Evolutionary conservation across 2,888 invertebrate genomes (phyloP).

Genomic region (Acholoe squamosa): DNA sequence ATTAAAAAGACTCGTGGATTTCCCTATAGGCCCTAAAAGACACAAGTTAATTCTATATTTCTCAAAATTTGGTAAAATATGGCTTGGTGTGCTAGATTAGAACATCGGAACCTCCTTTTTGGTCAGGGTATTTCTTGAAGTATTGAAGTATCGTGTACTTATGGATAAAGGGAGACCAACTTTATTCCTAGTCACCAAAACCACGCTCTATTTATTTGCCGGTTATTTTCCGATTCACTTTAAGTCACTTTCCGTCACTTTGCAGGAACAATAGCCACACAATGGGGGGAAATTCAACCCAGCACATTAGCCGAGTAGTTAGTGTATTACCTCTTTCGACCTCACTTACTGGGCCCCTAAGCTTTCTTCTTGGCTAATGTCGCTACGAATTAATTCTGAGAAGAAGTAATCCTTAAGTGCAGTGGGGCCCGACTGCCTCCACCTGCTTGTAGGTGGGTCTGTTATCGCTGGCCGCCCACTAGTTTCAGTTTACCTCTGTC

Average conservation of each 20-base stretch:
- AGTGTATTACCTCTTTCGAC: conserved; percentile 31
- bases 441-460: neutral
- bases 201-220: conserved; percentile 14
- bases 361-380: conserved; percentile 33
- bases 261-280: neutral
- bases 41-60: no score
- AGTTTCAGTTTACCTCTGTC: conserved; percentile 51
- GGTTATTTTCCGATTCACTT: conserved; percentile 57
- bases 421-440: neutral
- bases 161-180: no score
- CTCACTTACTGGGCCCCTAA: conserved; percentile 14
- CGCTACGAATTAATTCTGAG: conserved; percentile 28
- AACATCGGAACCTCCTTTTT: no score
- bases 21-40: no score
- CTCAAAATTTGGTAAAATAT: no score
- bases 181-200: neutral
- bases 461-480: neutral
- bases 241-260: conserved; percentile 51
- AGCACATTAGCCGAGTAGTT: conserved; percentile 31
- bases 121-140: no score
- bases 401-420: conserved; percentile 19
- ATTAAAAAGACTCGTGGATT: no score
- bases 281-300: conserved; percentile 27
- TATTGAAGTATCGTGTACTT: no score
- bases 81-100: no score